These are phyloP conservation scores for Furcula furcula DNA, from an alignment of 2,888 invertebrate genomes.

Conservation along the genomic window DNA sequence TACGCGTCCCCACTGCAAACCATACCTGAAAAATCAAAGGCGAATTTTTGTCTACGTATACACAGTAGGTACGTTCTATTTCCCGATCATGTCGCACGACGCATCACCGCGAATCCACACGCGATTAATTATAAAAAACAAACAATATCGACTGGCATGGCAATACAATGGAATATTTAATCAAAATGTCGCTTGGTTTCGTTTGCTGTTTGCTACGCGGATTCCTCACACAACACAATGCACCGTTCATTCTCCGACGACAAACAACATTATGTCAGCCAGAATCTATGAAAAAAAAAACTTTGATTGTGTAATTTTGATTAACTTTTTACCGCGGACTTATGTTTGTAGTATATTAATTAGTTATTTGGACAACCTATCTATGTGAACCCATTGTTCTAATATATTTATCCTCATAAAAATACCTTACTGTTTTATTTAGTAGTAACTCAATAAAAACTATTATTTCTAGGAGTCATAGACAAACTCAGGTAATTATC, in stretches of 20 bases:
- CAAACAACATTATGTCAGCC: constrained; percentile 38
- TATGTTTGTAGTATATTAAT: no score
- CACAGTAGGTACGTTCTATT: constrained; percentile 36
- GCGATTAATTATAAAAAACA: constrained; percentile 48
- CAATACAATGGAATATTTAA: constrained; percentile 68
- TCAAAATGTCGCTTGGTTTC: constrained; percentile 73
- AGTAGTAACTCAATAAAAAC: no score
- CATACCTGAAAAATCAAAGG: constrained; percentile 67
- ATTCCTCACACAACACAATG: constrained; percentile 46
- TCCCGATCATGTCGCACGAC: constrained; percentile 37
- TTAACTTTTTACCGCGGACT: no score
- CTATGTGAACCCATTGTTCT: no score
- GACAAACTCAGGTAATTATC: no score
- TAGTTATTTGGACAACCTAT: no score
- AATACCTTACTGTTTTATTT: no score
- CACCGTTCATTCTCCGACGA: constrained; percentile 57
- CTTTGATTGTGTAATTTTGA: constrained; percentile 22
- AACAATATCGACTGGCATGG: constrained; percentile 65
- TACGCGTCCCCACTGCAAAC: constrained; percentile 70
- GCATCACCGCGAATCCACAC: constrained; percentile 43
- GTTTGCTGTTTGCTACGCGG: constrained; percentile 30
- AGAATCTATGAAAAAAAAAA: constrained; percentile 13
- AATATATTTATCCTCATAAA: no score
- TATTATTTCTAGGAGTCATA: no score
- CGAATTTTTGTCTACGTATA: constrained; percentile 59